Evolutionary conservation across 2,113 vertebrate species (phyloP), one percentile per base, ranked within the genome.

Genomic region (Sylvia atricapilla): DNA sequence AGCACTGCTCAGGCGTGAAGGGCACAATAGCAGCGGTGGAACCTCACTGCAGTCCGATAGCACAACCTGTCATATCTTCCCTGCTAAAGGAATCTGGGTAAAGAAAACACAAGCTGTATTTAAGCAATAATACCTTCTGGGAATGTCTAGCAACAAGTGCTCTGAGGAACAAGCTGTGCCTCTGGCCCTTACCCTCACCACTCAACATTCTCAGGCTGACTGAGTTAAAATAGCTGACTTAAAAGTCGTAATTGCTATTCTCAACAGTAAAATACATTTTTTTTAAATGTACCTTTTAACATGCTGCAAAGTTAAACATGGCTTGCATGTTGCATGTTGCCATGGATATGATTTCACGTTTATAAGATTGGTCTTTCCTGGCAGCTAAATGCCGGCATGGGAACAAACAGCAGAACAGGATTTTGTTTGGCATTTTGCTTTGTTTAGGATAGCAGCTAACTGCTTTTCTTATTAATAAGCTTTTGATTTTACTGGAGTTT

Each of bases 261-360:
- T 81, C 72, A 78, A 60, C 68, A 88, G 83, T 68, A 68, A 94
- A 91, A 94, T 67, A 17, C 20, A n/a, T 50, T 44, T 7, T 28
- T 84, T 7, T 28, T 80, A 3, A 92, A 90, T 41, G 79, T 88
- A 95, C 80, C 66, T 96, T 94, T 87, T 93, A 90, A 78, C 83
- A 84, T 84, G 56, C 68, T 89, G 76, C 80, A 92, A 90, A 94
- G 76, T 94, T 93, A 96, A 97, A 96, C 90, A 84, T 2, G 33
- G 77, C 80, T 92, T 89, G 52, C 80, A 72, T 86, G 90, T 97
- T 97, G 64, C 94, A 64, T 86, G 90, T 97, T 97, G 66, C 95
- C 93, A 97, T 96, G 95, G 96, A 94, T 96, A 97, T 95, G 80
- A 96, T 96, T 94, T 90, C 84, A 84, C 82, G 22, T 94, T 96